Conservation (phyloP, 2,888 invertebrate genomes). For the Cephus spinipes region DNA sequence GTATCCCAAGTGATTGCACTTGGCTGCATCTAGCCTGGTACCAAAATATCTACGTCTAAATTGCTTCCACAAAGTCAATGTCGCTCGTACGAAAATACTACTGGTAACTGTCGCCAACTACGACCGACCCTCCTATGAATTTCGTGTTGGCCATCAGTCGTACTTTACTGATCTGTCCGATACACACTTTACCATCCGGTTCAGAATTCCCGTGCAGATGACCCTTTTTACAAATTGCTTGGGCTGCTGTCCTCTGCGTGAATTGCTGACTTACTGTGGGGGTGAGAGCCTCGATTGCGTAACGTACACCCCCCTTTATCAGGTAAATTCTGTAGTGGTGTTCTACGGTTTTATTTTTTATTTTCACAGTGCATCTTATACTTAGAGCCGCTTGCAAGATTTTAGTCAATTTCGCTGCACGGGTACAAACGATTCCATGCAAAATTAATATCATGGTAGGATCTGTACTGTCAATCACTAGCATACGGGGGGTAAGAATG, state of each 20-base stretch:
- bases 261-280: slow-evolving; percentile 14
- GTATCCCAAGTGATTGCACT: background rate
- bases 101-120: slow-evolving; percentile 35
- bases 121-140: slow-evolving; percentile 10
- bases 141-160: slow-evolving; percentile 26
- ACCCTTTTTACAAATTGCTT: slow-evolving; percentile 32
- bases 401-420: background rate
- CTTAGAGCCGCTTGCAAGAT: background rate
- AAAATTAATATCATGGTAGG: background rate
- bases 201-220: background rate
- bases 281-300: slow-evolving; percentile 53
- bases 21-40: slow-evolving; percentile 1
- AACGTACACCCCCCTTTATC: slow-evolving; percentile 50
- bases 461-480: background rate
- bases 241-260: slow-evolving; percentile 30
- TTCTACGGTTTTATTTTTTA: background rate
- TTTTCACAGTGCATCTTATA: background rate
- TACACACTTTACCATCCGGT: background rate
- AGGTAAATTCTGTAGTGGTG: slow-evolving; percentile 41
- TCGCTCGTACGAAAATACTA: slow-evolving; percentile 51
- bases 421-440: background rate
- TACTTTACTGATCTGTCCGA: slow-evolving; percentile 10
- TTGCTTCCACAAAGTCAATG: slow-evolving; percentile 47
- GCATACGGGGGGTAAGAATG: background rate
- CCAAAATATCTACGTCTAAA: background rate